Base-by-base conservation (phyloP, 2,113 vertebrate species). In the Corythaixoides concolor region DNA sequence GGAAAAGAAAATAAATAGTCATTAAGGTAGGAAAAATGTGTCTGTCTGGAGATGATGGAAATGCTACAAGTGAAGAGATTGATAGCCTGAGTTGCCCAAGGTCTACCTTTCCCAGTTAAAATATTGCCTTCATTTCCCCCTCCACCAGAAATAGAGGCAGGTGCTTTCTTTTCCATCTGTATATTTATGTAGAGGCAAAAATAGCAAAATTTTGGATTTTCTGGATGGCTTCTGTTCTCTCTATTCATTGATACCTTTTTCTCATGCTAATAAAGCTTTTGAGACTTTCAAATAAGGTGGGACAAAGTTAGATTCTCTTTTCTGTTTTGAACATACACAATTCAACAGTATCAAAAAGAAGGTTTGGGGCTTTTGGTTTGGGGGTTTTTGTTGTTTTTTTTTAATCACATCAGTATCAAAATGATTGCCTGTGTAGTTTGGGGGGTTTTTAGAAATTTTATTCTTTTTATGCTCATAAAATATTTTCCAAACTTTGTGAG, bases 331-430 rank as follows among this genome's bases (percentile, higher is more conserved):
- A n/a, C 9, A n/a, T 39, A 27, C 9, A 23, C 15, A 26, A 18
- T 43, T 63, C 22, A 63, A 56, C 15, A 50, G 24, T 69, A 56
- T 41, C 17, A 15, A 68, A 35, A 59, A 49, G 26, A 3, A 12
- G 3, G 15, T 0, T 35, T 52, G 18, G 11, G 5, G 2, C 3
- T n/a, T 62, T 41, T 30, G 30, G 15, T 32, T 32, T 10, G 33
- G 18, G 14, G 11, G 23, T 35, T 49, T 32, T 15, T 9, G 14
- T 59, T 49, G 21, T 13, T 15, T 15, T 35, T 43, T 30, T 66
- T 50, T 11, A 45, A 62, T 69, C n/a, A 47, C 39, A 56, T n/a
- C 39, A 35, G 20, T 56, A 63, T 77, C n/a, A 62, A 55, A 55
- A 69, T 8, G 5, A 30, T 37, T 26, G 21, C 14, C 45, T 91